Base-by-base conservation (phyloP, 2,888 invertebrate genomes). In the Melinaea menophilus region DNA sequence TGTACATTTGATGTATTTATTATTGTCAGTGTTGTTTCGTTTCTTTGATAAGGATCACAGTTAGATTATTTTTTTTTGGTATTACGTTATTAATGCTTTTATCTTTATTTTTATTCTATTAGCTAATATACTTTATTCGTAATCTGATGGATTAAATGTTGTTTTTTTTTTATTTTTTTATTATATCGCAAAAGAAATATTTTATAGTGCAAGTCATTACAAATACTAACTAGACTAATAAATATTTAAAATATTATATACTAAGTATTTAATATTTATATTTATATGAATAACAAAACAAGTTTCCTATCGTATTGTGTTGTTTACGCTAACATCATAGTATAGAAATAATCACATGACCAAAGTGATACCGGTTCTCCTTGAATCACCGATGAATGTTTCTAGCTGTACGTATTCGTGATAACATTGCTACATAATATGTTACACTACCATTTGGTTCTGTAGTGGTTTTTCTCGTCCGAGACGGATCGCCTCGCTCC, bases 361-460 rank as follows among this genome's bases (percentile, higher is more conserved):
- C 74, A 78, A 78, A 79, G 72, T 75, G 71, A 75, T 79, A 83
- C 81, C 80, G 76, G 85, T 85, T 81, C 77, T 81, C 87, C 87
- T 88, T 88, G 85, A 81, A 75, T 73, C 76, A 31, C 63, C 62
- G 58, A 60, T 51, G 57, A 64, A 59, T 60, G 59, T 61, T 65
- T 73, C 67, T 63, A 55, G 63, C 56, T 61, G 62, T 61, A 67
- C 65, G 77, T 80, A 78, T 78, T 77, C 75, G 74, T 73, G 74
- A 77, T 79, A 78, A 79, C 79, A 77, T 59, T 48, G 61, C 76
- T 76, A 75, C 78, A 76, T 75, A 78, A 56, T 61, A 22, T 22
- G 22, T 22, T 22, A 78, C 51, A 51, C 51, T 79, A 80, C 80
- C 73, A 79, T 79, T 80, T 82, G 75, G 75, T 75, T 80, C 75